Base-by-base conservation (phyloP, 2,888 invertebrate species). In the Pachycephus smyrnensis region DNA sequence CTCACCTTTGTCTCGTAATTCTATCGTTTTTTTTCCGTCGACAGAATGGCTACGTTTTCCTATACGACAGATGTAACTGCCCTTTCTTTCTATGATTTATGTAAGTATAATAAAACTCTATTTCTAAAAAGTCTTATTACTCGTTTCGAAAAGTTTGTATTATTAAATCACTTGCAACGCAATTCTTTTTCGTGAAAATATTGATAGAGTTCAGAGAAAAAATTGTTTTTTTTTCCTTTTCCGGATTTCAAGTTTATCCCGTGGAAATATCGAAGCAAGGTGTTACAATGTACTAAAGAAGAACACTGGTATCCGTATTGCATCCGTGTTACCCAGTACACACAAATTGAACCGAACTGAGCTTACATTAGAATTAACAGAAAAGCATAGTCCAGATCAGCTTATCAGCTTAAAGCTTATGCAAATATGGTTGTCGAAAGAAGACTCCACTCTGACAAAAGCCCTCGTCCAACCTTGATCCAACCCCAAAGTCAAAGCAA, bases 381-480 rank as follows among this genome's bases (percentile, higher is more conserved):
- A 80, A 80, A 76, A 78, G 76, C 77, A 73, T 76, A 76, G 79
- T 73, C 75, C 76, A 82, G 84, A 84, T 83, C 82, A 84, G 84
- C 86, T 84, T 83, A 84, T 80, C 83, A 80, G 83, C 84, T 82
- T 77, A 82, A 78, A 80, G 83, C 80, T 84, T 84, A 84, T 84
- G 84, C 84, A 84, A 85, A 85, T 86, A 77, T 79, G 79, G 79
- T 73, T 73, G 78, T 75, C 55, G 77, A 78, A 84, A 81, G 79
- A 81, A 81, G 73, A 69, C 71, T 80, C 23, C 55, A 23, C 55
- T 55, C 23, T 55, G 9, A 33, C 75, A 69, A 55, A 55, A 55
- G 55, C 23, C 23, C 55, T 23, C 55, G 55, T 23, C 9, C 23
- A 23, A 55, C 23, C 55, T 55, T 23, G 55, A 55, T 55, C 23